Evolutionary conservation across 2,888 invertebrate species (phyloP).

Genomic region (Matsumyia berberina): DNA sequence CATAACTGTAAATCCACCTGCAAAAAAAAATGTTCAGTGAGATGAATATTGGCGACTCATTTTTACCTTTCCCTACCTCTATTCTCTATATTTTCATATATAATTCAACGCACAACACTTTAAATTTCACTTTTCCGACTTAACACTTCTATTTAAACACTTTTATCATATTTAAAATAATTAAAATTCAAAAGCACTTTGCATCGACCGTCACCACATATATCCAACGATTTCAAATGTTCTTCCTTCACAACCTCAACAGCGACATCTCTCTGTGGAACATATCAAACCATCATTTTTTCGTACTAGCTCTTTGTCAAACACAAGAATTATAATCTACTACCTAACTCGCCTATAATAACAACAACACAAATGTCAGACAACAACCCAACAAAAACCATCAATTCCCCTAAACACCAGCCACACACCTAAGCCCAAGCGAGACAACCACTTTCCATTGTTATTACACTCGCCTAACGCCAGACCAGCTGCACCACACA

Average conservation of each 20-base stretch:
- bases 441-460: conserved; percentile 42
- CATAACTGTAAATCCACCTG: no score
- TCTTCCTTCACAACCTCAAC: neutral
- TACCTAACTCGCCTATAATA: conserved; percentile 34
- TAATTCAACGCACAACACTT: no score
- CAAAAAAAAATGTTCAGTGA: no score
- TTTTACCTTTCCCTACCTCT: no score
- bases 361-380: conserved; percentile 72
- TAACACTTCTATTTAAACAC: no score
- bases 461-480: conserved; percentile 57
- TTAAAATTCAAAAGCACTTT: no score
- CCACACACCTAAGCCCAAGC: conserved; percentile 55
- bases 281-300: accelerated
- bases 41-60: no score
- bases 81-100: no score
- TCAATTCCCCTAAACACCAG: conserved; percentile 26
- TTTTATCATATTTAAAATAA: no score
- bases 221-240: neutral
- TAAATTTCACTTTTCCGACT: no score
- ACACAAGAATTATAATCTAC: conserved; percentile 29
- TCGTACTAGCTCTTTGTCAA: conserved; percentile 8
- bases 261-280: conserved; percentile 8
- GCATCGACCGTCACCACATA: neutral
- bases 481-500: conserved; percentile 48
- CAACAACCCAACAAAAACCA: conserved; percentile 30